Base-by-base conservation (phyloP, 2,888 invertebrate genomes). In the Synergus japonicus region DNA sequence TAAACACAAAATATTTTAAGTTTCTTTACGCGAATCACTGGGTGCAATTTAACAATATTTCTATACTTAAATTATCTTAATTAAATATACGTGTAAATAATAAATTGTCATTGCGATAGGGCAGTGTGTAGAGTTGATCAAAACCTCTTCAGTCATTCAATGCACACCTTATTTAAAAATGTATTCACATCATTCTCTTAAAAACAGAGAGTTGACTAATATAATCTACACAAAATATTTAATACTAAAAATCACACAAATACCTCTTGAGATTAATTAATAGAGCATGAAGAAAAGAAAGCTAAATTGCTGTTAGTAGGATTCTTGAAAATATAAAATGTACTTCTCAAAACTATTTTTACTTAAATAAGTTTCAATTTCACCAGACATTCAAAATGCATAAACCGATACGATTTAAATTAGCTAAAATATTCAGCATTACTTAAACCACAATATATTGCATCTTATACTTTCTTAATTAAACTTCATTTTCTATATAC, bases 11-110 rank as follows among this genome's bases (percentile, higher is more conserved):
- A 41, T 54, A 15, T 37, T n/a, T 29, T 73, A 63, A 63, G 13
- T 67, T 67, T 22, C 22, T 44, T 54, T 12, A 69, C 49, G 15
- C 46, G 54, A 73, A 73, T 73, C 73, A 73, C 73, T 73, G 73
- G 54, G 54, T 54, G 46, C 54, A 73, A 73, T n/a, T 67, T 15
- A 37, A 12, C 22, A 46, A 10, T 22, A 13, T 46, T 18, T 44
- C 43, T 13, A 49, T 54, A 37, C 8, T 49, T 37, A 2, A 10
- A 44, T 29, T 54, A 22, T 22, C 15, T 15, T 10, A 60, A 9
- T 54, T 9, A 73, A 73, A 41, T 73, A 54, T 29, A 54, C 44
- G 37, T 54, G n/a, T n/a, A 73, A 49, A 54, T 54, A 73, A 37
- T 73, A 54, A 73, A 54, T 12, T 41, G 54, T 54, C n/a, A 41